These are phyloP conservation scores for Congeria kusceri DNA, from an alignment of 2,888 invertebrate genomes.

Conservation along the genomic window DNA sequence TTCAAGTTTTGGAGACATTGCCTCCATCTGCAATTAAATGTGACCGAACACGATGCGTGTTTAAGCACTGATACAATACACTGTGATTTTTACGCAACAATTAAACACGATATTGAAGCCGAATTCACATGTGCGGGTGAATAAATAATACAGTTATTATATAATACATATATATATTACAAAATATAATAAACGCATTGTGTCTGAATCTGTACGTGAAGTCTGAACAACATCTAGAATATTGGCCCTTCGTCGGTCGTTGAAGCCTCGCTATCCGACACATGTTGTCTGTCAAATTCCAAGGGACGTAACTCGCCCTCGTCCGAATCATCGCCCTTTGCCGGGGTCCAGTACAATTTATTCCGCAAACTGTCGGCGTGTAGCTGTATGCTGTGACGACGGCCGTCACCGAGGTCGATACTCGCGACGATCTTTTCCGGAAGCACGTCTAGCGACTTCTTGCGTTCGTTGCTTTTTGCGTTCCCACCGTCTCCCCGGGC, in stretches of 20 bases:
- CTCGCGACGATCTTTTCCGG: constrained; percentile 60
- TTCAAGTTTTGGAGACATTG: too few species aligned
- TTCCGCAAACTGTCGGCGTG: constrained; percentile 41
- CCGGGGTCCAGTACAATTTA: constrained; percentile 59
- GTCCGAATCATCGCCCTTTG: constrained; percentile 32
- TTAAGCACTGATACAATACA: too few species aligned
- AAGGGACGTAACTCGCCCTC: constrained; percentile 25
- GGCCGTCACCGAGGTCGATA: constrained; percentile 59
- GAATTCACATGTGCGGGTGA: too few species aligned
- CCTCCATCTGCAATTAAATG: too few species aligned
- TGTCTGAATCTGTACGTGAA: too few species aligned
- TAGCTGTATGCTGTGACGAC: constrained; percentile 50
- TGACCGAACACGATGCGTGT: too few species aligned
- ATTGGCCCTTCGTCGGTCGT: constrained; percentile 44
- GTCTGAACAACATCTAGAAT: constrained; percentile 4
- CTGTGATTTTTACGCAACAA: too few species aligned
- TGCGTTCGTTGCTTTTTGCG: constrained; percentile 13
- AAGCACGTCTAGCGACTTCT: constrained; percentile 43
- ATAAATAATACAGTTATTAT: too few species aligned
- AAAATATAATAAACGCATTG: too few species aligned
- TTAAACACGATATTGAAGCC: too few species aligned
- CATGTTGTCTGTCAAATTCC: constrained; percentile 38
- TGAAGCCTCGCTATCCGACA: constrained; percentile 48
- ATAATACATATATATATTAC: too few species aligned
- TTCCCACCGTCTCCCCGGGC: constrained; percentile 12